These are phyloP conservation scores for Myotis planiceps DNA, from an alignment of 2,797 vertebrate genomes.

Conservation along the genomic window DNA sequence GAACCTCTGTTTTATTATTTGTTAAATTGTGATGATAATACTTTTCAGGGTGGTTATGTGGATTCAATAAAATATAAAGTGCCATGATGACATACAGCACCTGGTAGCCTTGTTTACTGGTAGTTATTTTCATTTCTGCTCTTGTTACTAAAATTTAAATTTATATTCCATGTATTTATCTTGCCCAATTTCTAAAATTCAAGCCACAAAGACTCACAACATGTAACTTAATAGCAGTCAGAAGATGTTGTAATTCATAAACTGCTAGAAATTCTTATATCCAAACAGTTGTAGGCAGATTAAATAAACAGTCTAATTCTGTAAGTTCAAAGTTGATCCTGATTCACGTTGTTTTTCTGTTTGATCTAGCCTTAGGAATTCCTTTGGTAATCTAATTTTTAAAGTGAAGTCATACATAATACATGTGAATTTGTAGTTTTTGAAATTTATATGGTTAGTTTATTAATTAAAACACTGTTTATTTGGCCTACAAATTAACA, in stretches of 20 bases:
- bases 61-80: not conserved
- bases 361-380: not conserved
- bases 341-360: not conserved
- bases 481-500: not conserved
- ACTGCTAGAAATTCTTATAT: not conserved
- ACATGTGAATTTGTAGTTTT: slow-evolving; percentile 38
- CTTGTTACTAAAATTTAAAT: not conserved
- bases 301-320: not conserved
- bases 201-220: not conserved
- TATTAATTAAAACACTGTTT: slow-evolving; percentile 8
- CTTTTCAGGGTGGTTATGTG: not conserved
- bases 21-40: not conserved
- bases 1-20: not conserved
- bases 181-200: not conserved
- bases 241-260: not conserved
- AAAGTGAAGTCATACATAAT: not conserved
- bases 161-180: not conserved
- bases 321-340: not conserved
- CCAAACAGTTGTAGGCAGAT: not conserved
- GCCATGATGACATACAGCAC: not conserved
- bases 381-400: slow-evolving; percentile 22
- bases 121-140: not conserved
- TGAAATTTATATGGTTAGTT: not conserved
- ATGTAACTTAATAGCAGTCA: not conserved
- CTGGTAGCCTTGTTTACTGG: not conserved